These are phyloP conservation scores for Agelas oroides DNA, from an alignment of 37 sponge, comb jelly and placozoan genomes.

Conservation along the genomic window DNA sequence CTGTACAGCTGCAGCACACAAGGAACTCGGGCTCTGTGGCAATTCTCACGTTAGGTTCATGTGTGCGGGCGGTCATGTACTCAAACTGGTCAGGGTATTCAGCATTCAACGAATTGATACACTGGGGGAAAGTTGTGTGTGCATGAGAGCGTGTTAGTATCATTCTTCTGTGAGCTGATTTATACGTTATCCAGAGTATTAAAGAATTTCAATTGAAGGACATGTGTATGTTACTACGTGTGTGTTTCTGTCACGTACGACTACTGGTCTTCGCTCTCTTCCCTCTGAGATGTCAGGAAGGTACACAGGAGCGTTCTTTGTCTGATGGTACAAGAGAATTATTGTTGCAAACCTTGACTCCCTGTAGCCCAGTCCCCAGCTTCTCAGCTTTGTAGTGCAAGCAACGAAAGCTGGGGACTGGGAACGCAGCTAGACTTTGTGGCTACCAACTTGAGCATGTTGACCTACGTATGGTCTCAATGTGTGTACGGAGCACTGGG, in stretches of 20 bases:
- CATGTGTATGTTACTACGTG: no score
- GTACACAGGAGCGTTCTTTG: neutral
- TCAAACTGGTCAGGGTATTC: constrained; percentile 50
- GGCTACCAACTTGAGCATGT: no score
- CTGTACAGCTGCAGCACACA: constrained; percentile 74
- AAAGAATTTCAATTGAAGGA: no score
- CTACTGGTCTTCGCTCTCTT: constrained; percentile 23
- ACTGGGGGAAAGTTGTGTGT: constrained; percentile 19
- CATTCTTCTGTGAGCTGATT: no score
- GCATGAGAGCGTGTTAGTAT: neutral
- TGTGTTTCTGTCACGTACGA: constrained; percentile 1
- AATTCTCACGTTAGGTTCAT: constrained; percentile 36
- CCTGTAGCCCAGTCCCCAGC: no score
- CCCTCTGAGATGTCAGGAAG: constrained; percentile 30
- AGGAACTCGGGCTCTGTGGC: constrained; percentile 55
- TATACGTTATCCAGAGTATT: no score
- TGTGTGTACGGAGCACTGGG: neutral
- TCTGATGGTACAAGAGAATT: neutral
- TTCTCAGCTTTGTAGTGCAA: no score
- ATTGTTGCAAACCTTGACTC: no score
- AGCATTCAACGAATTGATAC: constrained; percentile 39
- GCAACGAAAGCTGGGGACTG: no score
- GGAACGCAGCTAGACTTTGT: no score
- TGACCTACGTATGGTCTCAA: no score
- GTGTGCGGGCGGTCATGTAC: constrained; percentile 52